Conservation (phyloP, 2,888 invertebrate species). For the Cyclophora punctaria region DNA sequence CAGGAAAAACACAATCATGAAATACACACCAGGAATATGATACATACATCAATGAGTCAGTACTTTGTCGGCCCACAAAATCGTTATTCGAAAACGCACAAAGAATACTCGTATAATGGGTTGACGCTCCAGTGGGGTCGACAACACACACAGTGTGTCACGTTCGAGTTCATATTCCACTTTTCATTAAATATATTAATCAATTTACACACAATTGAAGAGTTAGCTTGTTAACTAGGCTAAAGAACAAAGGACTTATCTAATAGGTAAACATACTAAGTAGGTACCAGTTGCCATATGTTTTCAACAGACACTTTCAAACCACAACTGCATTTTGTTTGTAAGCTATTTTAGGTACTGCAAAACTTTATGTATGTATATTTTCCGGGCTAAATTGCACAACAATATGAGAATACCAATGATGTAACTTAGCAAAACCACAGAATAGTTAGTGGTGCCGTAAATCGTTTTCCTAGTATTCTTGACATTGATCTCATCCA, state of each 20-base stretch:
- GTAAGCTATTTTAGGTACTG: too few species aligned
- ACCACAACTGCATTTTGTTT: too few species aligned
- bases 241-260: not conserved
- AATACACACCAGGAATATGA: constrained; percentile 44
- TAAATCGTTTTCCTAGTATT: too few species aligned
- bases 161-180: constrained; percentile 41
- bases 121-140: constrained; percentile 51
- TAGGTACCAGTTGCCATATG: too few species aligned
- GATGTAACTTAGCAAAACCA: too few species aligned
- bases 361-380: too few species aligned
- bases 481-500: too few species aligned
- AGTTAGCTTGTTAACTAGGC: not conserved
- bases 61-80: constrained; percentile 50
- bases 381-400: too few species aligned
- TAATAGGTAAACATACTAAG: too few species aligned
- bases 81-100: constrained; percentile 52
- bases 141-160: constrained; percentile 52
- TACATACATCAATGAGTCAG: constrained; percentile 49
- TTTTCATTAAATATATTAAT: constrained; percentile 33
- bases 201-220: constrained; percentile 16
- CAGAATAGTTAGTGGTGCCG: too few species aligned
- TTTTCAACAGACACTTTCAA: too few species aligned
- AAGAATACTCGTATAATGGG: constrained; percentile 40
- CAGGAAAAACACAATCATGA: constrained; percentile 36
- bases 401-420: too few species aligned